Conservation (phyloP, 1,140 invertebrate species). For the Apis cerana region DNA sequence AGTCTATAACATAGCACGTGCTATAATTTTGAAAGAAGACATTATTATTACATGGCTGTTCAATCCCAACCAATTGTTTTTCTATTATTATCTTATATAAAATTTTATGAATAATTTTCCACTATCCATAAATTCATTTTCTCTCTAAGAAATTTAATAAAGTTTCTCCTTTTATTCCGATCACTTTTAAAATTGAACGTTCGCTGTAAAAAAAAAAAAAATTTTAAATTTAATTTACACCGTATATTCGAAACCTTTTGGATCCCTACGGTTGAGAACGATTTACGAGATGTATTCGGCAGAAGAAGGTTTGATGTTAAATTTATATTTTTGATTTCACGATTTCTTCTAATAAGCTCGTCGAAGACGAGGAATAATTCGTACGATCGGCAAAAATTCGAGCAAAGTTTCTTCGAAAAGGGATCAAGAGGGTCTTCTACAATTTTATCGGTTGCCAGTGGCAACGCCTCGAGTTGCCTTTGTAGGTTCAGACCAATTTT, state of each 20-base stretch:
- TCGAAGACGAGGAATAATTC: conserved; percentile 54
- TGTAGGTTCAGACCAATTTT: conserved; percentile 35
- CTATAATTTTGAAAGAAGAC: no score
- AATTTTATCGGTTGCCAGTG: conserved; percentile 66
- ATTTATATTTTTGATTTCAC: neutral
- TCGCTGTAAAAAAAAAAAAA: neutral
- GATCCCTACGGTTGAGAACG: neutral
- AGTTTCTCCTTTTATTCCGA: no score
- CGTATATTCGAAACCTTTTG: neutral
- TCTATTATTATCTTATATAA: neutral
- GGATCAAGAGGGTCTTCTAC: conserved; percentile 63
- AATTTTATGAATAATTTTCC: neutral
- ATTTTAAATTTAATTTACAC: no score
- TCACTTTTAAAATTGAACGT: neutral
- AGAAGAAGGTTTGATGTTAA: neutral
- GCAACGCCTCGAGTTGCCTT: conserved; percentile 62
- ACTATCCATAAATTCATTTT: no score
- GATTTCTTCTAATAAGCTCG: conserved; percentile 52
- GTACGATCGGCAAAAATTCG: conserved; percentile 57
- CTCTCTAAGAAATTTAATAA: no score
- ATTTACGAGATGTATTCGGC: neutral
- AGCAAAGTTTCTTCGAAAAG: conserved; percentile 57
- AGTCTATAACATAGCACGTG: no score
- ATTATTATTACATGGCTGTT: no score
- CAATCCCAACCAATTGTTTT: neutral